Evolutionary conservation across 1,140 invertebrate genomes (phyloP).

Genomic region (Brachionus angularis): DNA sequence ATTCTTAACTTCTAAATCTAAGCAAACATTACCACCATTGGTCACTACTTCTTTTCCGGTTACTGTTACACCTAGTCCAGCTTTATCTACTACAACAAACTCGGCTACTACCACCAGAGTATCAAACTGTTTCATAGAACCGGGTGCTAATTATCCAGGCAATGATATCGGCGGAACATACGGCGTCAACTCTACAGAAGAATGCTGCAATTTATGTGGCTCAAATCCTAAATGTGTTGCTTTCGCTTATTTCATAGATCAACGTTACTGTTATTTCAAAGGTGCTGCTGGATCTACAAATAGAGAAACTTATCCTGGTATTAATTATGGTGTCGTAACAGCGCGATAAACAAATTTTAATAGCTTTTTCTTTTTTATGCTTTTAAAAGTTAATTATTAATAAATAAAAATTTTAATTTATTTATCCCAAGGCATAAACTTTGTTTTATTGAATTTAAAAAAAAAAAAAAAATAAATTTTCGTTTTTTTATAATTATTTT

Average conservation of each 20-base stretch:
- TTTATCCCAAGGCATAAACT: too few relatives aligned
- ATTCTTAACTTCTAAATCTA: too few relatives aligned
- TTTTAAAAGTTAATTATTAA: too few relatives aligned
- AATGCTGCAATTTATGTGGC: conserved; percentile 35
- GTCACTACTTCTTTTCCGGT: not conserved
- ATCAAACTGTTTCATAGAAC: conserved; percentile 12
- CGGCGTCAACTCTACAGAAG: conserved; percentile 2
- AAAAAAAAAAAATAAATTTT: not conserved
- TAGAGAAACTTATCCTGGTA: conserved; percentile 25
- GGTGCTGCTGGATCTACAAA: not conserved
- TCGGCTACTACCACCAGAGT: conserved; percentile 4
- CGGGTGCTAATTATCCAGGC: conserved; percentile 10
- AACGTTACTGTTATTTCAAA: conserved; percentile 39
- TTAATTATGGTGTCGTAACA: conserved; percentile 13
- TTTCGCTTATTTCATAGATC: conserved; percentile 6
- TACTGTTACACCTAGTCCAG: not conserved
- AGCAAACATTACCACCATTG: not conserved
- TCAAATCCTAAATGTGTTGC: conserved; percentile 10
- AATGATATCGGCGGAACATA: conserved; percentile 24
- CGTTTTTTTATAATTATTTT: not conserved
- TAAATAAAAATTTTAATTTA: too few relatives aligned
- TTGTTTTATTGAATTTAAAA: not conserved
- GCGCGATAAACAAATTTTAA: not conserved
- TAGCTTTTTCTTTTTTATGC: not conserved
- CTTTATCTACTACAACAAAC: not conserved